Base-by-base conservation (phyloP, 2,113 vertebrate species). In the Hystrix brachyura region DNA sequence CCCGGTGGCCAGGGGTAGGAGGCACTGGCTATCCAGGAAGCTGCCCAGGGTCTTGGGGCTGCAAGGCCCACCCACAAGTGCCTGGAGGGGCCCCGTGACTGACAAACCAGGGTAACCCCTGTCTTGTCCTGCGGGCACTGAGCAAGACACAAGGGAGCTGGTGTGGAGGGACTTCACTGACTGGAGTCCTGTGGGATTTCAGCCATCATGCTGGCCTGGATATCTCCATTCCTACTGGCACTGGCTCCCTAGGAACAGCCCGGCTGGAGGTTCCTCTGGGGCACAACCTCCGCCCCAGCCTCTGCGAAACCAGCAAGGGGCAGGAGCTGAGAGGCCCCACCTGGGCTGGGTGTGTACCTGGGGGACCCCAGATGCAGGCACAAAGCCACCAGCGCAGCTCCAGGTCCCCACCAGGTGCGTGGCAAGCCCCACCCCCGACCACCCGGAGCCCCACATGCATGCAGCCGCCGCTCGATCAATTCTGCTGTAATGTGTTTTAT, bases 401-500 rank as follows among this genome's bases (percentile, higher is more conserved):
- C 60, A 55, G 83, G 65, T 23, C 53, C 89, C 69, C 3, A 0
- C 95, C 94, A 91, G 92, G 92, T 90, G 83, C 0, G 0, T 13
- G 32, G 1, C 0, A 0, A 11, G 23, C 60, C 74, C 84, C 1
- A 0, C 57, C 69, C 21, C 27, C 38, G 85, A 46, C 82, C 85
- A 80, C 90, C 87, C n/a, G 13, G 88, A 93, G 95, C 71, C 94
- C 95, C 95, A 32, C 34, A 2, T 43, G 65, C 83, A 2, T 84
- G 25, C 13, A 0, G 1, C 91, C 21, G 27, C 53, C 53, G 51
- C 97, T 94, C 93, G 78, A 98, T 98, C 98, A 90, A 76, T 97
- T 96, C 91, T 51, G 78, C 94, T 96, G 93, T 97, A 60, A 98
- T 64, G 80, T 60, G 34, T 97, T 98, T 99, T 98, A 98, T 96